Evolutionary conservation across 2,888 invertebrate genomes (phyloP).

Genomic region (Ischnura elegans): DNA sequence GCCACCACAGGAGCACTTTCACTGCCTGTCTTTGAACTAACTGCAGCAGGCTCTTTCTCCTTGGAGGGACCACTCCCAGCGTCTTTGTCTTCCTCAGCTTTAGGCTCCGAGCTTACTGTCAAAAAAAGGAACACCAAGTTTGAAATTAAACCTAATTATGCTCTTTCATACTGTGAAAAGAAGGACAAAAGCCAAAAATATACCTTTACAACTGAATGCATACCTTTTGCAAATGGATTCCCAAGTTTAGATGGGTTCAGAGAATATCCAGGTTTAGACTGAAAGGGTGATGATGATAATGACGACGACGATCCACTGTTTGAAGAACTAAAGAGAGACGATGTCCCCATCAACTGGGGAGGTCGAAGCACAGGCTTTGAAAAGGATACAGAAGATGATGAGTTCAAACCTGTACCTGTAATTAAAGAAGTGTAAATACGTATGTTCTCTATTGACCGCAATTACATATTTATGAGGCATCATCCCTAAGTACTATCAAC

Average conservation of each 20-base stretch:
- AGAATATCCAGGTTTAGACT: constrained; percentile 47
- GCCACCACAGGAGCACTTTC: constrained; percentile 20
- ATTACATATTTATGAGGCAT: not conserved
- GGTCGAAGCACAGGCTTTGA: constrained; percentile 59
- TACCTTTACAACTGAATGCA: too few species aligned
- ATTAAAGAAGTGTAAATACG: too few species aligned
- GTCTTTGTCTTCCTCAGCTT: not conserved
- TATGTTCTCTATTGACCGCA: not conserved
- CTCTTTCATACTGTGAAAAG: not conserved
- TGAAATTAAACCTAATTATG: not conserved
- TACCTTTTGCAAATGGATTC: constrained; percentile 70
- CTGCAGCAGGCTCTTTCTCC: not conserved
- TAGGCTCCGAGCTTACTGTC: constrained; percentile 23
- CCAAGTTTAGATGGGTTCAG: constrained; percentile 65
- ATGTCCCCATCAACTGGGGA: constrained; percentile 36
- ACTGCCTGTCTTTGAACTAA: constrained; percentile 14
- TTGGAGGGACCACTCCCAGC: not conserved
- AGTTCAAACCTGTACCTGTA: constrained; percentile 7
- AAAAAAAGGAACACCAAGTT: not conserved
- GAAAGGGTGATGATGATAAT: not conserved
- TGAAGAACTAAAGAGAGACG: constrained; percentile 23
- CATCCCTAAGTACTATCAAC: not conserved
- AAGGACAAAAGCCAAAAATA: too few species aligned
- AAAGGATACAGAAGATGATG: constrained; percentile 18
- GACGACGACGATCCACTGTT: not conserved